Percentiles rank a stretch among this genome's conserved stretches.
These are phyloP conservation scores for Ichneumon xanthorius DNA, from an alignment of 2,888 invertebrate genomes.

Conservation along the genomic window DNA sequence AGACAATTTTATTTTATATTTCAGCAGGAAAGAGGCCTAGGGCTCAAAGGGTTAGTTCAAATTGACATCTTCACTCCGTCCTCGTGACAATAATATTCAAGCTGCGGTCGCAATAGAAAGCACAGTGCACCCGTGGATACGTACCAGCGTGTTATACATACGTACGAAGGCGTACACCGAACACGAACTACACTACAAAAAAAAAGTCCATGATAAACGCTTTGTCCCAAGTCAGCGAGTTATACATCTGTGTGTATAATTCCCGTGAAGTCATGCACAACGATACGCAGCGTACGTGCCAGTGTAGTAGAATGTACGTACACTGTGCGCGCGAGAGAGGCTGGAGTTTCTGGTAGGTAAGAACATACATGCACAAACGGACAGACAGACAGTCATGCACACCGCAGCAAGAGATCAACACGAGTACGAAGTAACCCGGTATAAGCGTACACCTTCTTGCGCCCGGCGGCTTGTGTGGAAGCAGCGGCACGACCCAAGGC, in stretches of 20 bases:
- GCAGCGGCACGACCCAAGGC: conserved; percentile 46
- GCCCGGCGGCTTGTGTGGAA: conserved; percentile 35
- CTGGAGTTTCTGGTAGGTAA: conserved; percentile 44
- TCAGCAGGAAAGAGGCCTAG: background rate
- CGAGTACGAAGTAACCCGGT: conserved; percentile 35
- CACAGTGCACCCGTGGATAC: conserved; percentile 46
- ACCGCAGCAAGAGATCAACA: conserved; percentile 52
- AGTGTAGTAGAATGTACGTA: conserved; percentile 57
- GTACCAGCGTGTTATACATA: conserved; percentile 58
- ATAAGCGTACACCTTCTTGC: conserved; percentile 47
- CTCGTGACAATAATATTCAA: background rate
- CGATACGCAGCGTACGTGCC: conserved; percentile 60
- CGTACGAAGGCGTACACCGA: conserved; percentile 43
- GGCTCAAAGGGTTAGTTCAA: background rate
- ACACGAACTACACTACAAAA: conserved; percentile 1
- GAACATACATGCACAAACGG: conserved; percentile 44
- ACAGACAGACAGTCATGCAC: conserved; percentile 41
- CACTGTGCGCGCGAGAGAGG: conserved; percentile 42
- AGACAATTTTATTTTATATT: background rate
- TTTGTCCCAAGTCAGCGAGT: conserved; percentile 32
- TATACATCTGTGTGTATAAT: conserved; percentile 37
- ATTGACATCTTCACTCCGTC: background rate
- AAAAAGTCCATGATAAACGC: conserved; percentile 45
- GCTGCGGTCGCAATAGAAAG: background rate
- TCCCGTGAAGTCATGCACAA: conserved; percentile 33